Conservation (phyloP, 2,888 invertebrate genomes). For the Acronicta psi region DNA sequence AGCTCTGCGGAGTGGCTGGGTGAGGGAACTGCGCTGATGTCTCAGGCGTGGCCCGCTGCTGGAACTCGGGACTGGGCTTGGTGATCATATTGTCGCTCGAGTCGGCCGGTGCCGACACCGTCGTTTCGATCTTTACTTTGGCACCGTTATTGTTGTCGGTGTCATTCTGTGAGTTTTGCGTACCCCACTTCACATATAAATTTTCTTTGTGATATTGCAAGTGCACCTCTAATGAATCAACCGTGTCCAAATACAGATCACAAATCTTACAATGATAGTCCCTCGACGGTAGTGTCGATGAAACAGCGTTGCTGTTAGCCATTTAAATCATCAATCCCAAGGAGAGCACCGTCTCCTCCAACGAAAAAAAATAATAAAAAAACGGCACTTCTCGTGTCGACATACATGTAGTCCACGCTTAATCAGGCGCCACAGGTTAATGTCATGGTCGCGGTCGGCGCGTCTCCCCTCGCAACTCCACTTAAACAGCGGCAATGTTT, state of each 20-base stretch:
- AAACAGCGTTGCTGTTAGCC: slow-evolving; percentile 87
- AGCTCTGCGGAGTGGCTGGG: slow-evolving; percentile 91
- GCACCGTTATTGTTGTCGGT: slow-evolving; percentile 91
- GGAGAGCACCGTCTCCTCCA: slow-evolving; percentile 86
- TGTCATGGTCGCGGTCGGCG: slow-evolving; percentile 76
- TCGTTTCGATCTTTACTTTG: slow-evolving; percentile 89
- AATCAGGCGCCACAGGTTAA: slow-evolving; percentile 82
- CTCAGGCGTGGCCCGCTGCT: slow-evolving; percentile 89
- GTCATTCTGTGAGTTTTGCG: slow-evolving; percentile 88
- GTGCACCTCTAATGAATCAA: slow-evolving; percentile 94
- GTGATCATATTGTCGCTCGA: slow-evolving; percentile 92
- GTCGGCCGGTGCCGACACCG: slow-evolving; percentile 92
- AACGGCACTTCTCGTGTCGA: slow-evolving; percentile 78
- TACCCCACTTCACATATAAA: slow-evolving; percentile 92
- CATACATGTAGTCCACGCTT: slow-evolving; percentile 82
- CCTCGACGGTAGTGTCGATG: slow-evolving; percentile 88
- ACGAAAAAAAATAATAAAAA: slow-evolving; percentile 87
- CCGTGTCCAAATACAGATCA: slow-evolving; percentile 92
- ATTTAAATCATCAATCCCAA: slow-evolving; percentile 86
- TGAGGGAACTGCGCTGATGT: slow-evolving; percentile 89
- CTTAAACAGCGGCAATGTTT: slow-evolving; percentile 80
- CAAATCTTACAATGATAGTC: slow-evolving; percentile 93
- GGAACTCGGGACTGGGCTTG: slow-evolving; percentile 90
- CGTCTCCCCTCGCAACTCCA: slow-evolving; percentile 69
- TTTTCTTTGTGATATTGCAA: slow-evolving; percentile 94